phyloP scores from a whole-genome alignment of 2,888 invertebrate genomes.

The Drosophila niveifrons region DNA sequence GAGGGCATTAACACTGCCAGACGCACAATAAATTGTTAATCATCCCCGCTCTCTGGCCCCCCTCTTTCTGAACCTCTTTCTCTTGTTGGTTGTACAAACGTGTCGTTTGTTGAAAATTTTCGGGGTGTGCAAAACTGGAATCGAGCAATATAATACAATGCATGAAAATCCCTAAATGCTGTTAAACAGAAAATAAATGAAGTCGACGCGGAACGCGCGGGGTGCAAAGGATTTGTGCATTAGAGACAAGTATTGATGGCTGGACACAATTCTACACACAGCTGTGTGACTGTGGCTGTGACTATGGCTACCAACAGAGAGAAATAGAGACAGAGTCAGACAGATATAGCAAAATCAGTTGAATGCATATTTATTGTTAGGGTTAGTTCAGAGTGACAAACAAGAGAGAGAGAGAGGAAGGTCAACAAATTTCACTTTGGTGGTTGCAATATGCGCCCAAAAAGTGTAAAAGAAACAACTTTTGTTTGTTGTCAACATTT shows the following conservation, averaged over 20 bases:
- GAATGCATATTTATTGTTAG: conserved; percentile 42
- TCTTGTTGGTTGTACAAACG: not conserved
- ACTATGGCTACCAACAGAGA: conserved; percentile 27
- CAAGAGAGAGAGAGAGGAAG: conserved; percentile 9
- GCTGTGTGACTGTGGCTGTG: conserved; percentile 29
- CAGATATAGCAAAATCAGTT: conserved; percentile 51
- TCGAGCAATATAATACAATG: conserved; percentile 67
- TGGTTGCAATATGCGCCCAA: conserved; percentile 47
- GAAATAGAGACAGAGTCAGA: conserved; percentile 15
- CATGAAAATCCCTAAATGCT: conserved; percentile 78
- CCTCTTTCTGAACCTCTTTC: not conserved
- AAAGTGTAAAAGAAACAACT: conserved; percentile 24
- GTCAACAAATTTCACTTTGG: conserved; percentile 56
- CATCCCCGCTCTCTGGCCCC: conserved; percentile 35
- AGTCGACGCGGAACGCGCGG: conserved; percentile 51
- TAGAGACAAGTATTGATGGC: conserved; percentile 74
- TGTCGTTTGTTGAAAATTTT: conserved; percentile 17
- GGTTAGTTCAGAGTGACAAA: conserved; percentile 32
- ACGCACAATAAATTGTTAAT: conserved; percentile 62
- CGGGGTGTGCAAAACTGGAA: conserved; percentile 71
- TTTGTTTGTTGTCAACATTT: conserved; percentile 65
- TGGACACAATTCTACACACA: conserved; percentile 49
- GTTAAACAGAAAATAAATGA: conserved; percentile 83
- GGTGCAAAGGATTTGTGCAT: conserved; percentile 71
- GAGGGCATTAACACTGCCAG: conserved; percentile 44